phyloP scores from a whole-genome alignment of 1,140 invertebrate species.

The Temnothorax nylanderi region DNA sequence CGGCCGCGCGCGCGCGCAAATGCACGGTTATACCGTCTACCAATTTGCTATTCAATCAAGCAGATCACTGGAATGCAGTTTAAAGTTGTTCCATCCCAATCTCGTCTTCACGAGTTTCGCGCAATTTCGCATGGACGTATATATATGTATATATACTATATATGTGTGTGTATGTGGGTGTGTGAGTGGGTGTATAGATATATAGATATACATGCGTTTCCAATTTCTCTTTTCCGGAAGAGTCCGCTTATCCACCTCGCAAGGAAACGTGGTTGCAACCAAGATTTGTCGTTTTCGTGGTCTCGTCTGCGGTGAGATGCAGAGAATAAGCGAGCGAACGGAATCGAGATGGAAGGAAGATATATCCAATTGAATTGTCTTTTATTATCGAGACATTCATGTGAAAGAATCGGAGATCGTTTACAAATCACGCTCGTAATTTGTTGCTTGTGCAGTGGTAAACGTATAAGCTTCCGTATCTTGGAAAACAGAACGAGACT shows the following conservation, averaged over 20 bases:
- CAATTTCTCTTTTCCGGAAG: conserved; percentile 70
- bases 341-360: conserved; percentile 7
- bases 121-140: conserved; percentile 49
- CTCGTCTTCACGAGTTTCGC: conserved; percentile 63
- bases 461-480: neutral
- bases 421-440: conserved; percentile 31
- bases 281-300: conserved; percentile 18
- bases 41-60: conserved; percentile 72
- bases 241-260: conserved; percentile 60
- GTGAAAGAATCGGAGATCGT: conserved; percentile 16
- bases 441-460: neutral
- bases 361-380: neutral
- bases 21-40: conserved; percentile 61
- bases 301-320: conserved; percentile 23
- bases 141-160: neutral
- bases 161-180: neutral
- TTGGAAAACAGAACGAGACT: neutral
- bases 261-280: conserved; percentile 54
- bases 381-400: conserved; percentile 45
- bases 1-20: conserved; percentile 25
- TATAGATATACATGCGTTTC: conserved; percentile 49
- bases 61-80: conserved; percentile 72
- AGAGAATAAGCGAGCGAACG: conserved; percentile 17
- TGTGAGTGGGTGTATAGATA: too few relatives aligned
- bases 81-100: conserved; percentile 72